Evolutionary conservation across 2,888 invertebrate species (phyloP).

Genomic region (Noctua pronuba): DNA sequence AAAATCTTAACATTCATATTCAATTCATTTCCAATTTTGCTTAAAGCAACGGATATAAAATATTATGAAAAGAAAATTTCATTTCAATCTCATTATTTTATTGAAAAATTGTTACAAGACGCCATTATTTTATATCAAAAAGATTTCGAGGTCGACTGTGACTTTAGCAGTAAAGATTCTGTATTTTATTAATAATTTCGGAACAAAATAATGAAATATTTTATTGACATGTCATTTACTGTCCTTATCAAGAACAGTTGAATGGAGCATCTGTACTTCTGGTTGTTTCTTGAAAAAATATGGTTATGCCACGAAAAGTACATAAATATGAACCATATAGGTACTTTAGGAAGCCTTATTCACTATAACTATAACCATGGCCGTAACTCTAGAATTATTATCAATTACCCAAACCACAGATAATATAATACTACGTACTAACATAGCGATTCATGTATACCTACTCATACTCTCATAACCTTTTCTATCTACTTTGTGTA

Average conservation of each 20-base stretch:
- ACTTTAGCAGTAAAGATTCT: background rate
- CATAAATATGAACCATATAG: background rate
- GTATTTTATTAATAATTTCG: background rate
- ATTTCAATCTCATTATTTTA: slow-evolving; percentile 51
- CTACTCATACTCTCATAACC: too few relatives aligned
- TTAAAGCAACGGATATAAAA: slow-evolving; percentile 20
- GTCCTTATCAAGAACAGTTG: background rate
- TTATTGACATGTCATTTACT: background rate
- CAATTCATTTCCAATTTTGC: background rate
- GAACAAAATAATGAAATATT: background rate
- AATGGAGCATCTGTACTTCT: background rate
- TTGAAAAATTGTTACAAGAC: slow-evolving; percentile 35
- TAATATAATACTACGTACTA: too few relatives aligned
- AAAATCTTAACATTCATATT: background rate
- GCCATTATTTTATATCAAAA: slow-evolving; percentile 19
- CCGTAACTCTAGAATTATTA: background rate
- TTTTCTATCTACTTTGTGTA: background rate
- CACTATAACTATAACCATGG: background rate
- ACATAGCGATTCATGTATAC: too few relatives aligned
- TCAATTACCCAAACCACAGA: too few relatives aligned
- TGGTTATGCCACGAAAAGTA: background rate
- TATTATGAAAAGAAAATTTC: slow-evolving; percentile 21
- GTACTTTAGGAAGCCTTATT: background rate
- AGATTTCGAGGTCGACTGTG: background rate
- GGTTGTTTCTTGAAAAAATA: background rate